These are phyloP conservation scores for Diarsia rubi DNA, from an alignment of 2,888 invertebrate genomes.

Conservation along the genomic window DNA sequence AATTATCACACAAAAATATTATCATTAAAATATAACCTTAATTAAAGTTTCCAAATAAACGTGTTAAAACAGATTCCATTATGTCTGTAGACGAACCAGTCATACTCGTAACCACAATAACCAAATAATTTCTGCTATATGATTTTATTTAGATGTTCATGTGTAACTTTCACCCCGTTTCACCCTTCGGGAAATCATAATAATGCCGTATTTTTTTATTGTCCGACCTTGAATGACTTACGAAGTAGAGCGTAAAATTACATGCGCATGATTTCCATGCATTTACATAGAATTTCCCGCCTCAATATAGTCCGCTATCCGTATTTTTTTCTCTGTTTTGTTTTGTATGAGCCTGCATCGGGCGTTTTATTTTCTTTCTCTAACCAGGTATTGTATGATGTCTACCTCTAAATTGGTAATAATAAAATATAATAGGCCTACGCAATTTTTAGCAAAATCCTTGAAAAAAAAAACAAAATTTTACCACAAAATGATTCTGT, in stretches of 20 bases:
- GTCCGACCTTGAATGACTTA: constrained; percentile 47
- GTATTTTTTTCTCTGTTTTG: constrained; percentile 4
- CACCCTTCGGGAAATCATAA: constrained; percentile 47
- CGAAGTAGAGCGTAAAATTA: constrained; percentile 49
- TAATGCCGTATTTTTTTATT: constrained; percentile 44
- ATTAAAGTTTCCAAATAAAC: not conserved
- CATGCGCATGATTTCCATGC: constrained; percentile 60
- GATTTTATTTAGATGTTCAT: constrained; percentile 13
- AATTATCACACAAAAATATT: not conserved
- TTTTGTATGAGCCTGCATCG: constrained; percentile 21
- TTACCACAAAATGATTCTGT: constrained; percentile 42
- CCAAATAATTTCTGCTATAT: constrained; percentile 14
- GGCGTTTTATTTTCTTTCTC: constrained; percentile 6
- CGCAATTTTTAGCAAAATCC: constrained; percentile 19
- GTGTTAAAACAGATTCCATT: not conserved
- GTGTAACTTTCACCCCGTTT: constrained; percentile 31
- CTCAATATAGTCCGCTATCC: constrained; percentile 19
- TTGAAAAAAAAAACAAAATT: not conserved
- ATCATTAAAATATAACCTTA: not conserved
- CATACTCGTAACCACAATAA: not conserved
- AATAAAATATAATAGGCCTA: too few species aligned
- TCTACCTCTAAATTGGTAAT: constrained; percentile 37
- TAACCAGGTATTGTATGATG: not conserved
- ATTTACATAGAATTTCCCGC: constrained; percentile 56
- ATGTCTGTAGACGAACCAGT: not conserved